Base-by-base conservation (phyloP, 2,888 invertebrate genomes). In the Baccha elongata region DNA sequence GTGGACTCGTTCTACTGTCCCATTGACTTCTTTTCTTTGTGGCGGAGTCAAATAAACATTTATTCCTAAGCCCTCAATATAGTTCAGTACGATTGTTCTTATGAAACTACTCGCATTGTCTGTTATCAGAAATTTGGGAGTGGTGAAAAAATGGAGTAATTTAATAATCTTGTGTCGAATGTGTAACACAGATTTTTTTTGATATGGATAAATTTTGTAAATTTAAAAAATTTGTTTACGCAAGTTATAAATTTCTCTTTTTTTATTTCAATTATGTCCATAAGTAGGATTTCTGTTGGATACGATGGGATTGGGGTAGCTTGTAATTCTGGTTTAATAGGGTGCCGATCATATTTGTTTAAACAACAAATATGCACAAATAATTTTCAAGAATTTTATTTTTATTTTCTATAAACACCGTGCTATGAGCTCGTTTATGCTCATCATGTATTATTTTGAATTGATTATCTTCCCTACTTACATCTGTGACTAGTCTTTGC, bases 11-110 rank as follows among this genome's bases (percentile, higher is more conserved):
- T n/a, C n/a, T n/a, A n/a, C n/a, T n/a, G n/a, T n/a, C n/a, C n/a
- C n/a, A n/a, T n/a, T n/a, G 84, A 23, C 3, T 23, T 23, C 23
- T 23, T 23, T 52, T 32, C 32, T 32, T 52, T 52, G 52, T 17
- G 32, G 32, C 8, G 26, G 26, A 17, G 75, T 50, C 11, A 76
- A 32, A 29, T 85, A 85, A 15, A 81, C 42, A 8, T 35, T 52
- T 29, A 79, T 75, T 0, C 76, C 84, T 2, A 85, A 65, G 29
- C 60, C 52, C 72, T 85, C 79, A 8, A 84, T 32, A 42, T 79
- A 85, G 32, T 84, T 83, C 4, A 73, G 26, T 6, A 76, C 60
- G 26, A 72, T 84, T 0, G 80, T 23, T 2, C 37, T 37, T n/a
- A 37, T 37, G 13, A 37, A 37, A 13, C 37, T 37, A 7, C 37